Evolutionary conservation across 2,888 invertebrate species (phyloP), one percentile per base, ranked within the genome.

Genomic region (Mycalesis mineus): DNA sequence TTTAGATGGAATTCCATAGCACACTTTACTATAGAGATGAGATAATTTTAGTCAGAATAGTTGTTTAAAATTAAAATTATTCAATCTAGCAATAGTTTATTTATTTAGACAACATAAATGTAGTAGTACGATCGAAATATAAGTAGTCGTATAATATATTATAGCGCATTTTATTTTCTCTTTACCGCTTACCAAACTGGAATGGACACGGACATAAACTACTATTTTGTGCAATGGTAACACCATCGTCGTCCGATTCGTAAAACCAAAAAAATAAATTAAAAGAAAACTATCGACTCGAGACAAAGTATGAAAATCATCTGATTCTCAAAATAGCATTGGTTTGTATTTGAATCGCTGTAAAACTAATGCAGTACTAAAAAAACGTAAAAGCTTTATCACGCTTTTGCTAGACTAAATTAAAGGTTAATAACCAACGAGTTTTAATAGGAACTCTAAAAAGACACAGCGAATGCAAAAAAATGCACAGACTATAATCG

Each of bases 271-370:
- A n/a, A 62, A 91, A 91, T 93, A 22, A 22, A 22, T 22, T 22
- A 22, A n/a, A 22, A 98, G 98, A 98, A 92, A 98, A 98, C 92
- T 98, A 98, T 92, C 95, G 98, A 74, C 94, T 97, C 84, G 97
- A 98, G 91, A 97, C 97, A 85, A 96, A 97, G 88, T 98, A 98
- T 91, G 98, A 98, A 91, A 98, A 97, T 87, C 97, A 98, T 91
- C 94, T 98, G 86, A 97, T 98, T 91, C 95, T 96, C 89, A 98
- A 98, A 93, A 96, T 98, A 88, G 96, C 98, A 78, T 92, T 98
- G 93, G 95, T 95, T 93, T 92, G 94, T 93, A 93, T 92, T 78
- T 69, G 67, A 54, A 48, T 55, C 22, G 57, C 52, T 57, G 22
- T 29, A 42, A 36, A 48, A 57, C 54, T 51, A 60, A 57, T 57